A percentile compares a stretch with the other conserved stretches of the same genome.
phyloP scores from a whole-genome alignment of 2,888 invertebrate genomes.

The Cryptus viduatorius region DNA sequence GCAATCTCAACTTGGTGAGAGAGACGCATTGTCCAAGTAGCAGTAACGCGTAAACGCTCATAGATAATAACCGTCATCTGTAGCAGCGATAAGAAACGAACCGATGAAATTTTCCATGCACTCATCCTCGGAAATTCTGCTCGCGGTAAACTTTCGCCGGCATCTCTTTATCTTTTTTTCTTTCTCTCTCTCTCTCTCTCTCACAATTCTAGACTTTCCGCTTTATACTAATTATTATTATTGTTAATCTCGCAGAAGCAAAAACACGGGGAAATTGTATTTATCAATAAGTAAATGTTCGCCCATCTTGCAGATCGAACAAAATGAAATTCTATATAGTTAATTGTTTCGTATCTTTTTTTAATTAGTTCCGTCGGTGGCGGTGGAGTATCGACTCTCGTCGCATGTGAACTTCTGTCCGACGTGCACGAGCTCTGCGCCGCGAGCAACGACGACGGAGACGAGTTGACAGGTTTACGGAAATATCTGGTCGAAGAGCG shows the following conservation, averaged over 20 bases:
- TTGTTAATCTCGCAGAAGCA: too few relatives aligned
- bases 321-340: not conserved
- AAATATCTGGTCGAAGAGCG: slow-evolving; percentile 87
- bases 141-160: slow-evolving; percentile 53
- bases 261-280: slow-evolving; percentile 8
- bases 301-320: too few relatives aligned
- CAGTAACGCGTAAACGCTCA: slow-evolving; percentile 49
- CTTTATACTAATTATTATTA: slow-evolving; percentile 4
- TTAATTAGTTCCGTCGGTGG: slow-evolving; percentile 86
- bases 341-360: not conserved
- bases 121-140: slow-evolving; percentile 48
- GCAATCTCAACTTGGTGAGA: slow-evolving; percentile 12
- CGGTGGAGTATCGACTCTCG: slow-evolving; percentile 87
- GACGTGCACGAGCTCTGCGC: slow-evolving; percentile 87
- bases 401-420: slow-evolving; percentile 88
- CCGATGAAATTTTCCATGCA: slow-evolving; percentile 68
- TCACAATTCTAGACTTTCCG: slow-evolving; percentile 32
- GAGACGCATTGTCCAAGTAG: slow-evolving; percentile 68
- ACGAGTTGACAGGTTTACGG: slow-evolving; percentile 85
- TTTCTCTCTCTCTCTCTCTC: too few relatives aligned
- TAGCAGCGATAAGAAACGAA: slow-evolving; percentile 64
- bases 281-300: too few relatives aligned
- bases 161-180: slow-evolving; percentile 1
- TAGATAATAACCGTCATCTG: slow-evolving; percentile 65
- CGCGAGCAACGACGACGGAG: slow-evolving; percentile 81